phyloP scores from a whole-genome alignment of 1,140 invertebrate genomes.

The Leucophenga varia region DNA sequence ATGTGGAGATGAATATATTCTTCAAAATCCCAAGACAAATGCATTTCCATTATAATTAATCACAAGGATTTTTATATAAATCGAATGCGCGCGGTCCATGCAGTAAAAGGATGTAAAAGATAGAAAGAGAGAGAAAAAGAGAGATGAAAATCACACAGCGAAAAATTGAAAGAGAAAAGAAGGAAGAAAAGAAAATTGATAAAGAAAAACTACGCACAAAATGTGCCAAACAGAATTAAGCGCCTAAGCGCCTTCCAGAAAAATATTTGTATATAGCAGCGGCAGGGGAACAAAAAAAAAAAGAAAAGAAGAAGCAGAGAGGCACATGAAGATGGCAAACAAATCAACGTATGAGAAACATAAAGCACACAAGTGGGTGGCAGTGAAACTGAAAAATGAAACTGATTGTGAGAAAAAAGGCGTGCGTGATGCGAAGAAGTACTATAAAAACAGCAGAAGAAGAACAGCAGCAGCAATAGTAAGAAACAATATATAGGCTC shows the following conservation, averaged over 20 bases:
- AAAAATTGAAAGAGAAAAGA: no score
- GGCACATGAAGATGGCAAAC: slow-evolving; percentile 7
- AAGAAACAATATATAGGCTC: slow-evolving; percentile 9
- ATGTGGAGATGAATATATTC: slow-evolving; percentile 10
- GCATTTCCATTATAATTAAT: slow-evolving; percentile 40
- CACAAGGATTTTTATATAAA: slow-evolving; percentile 29
- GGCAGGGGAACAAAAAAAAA: slow-evolving; percentile 8
- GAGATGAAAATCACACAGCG: neutral
- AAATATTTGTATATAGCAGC: no score
- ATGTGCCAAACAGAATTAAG: no score
- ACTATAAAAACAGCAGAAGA: slow-evolving; percentile 13
- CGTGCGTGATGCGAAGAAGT: slow-evolving; percentile 30
- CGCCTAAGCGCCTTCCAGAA: no score
- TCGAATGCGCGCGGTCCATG: no score
- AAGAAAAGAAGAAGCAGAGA: slow-evolving; percentile 4
- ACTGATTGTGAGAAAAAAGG: no score
- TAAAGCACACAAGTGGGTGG: slow-evolving; percentile 28
- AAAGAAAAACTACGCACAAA: no score
- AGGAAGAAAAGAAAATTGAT: no score
- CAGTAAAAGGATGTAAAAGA: slow-evolving; percentile 20
- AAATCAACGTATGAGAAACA: slow-evolving; percentile 25
- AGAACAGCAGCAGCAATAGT: slow-evolving; percentile 13
- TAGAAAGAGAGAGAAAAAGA: slow-evolving; percentile 4
- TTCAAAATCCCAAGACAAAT: slow-evolving; percentile 2
- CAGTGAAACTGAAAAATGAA: no score